Evolutionary conservation across 2,113 vertebrate genomes (phyloP).

Genomic region (Hemiprocne comata): DNA sequence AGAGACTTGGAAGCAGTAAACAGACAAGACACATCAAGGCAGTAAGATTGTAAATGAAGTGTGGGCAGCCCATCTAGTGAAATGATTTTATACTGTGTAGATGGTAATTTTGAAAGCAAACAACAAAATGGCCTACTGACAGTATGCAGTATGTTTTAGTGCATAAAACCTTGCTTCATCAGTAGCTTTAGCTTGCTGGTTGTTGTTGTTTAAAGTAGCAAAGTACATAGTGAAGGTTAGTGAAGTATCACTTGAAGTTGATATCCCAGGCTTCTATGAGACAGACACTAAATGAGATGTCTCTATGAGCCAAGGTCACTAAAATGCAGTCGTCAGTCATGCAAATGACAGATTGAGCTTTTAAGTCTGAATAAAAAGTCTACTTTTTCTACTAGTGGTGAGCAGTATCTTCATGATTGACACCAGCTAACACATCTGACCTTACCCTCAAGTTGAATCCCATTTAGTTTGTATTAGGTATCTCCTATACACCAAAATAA

Average conservation of each 20-base stretch:
- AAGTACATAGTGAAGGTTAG: rapidly evolving
- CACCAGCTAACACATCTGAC: not conserved
- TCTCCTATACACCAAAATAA: not conserved
- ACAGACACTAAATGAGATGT: not conserved
- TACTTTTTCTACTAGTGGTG: not conserved
- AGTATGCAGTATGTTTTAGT: not conserved
- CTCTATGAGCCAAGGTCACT: not conserved
- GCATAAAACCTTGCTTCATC: not conserved
- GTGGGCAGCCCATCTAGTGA: not conserved
- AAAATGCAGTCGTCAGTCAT: not conserved
- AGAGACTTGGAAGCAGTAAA: not conserved
- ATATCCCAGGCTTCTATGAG: not conserved
- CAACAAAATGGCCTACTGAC: not conserved
- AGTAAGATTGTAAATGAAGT: not conserved
- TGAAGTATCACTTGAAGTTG: not conserved
- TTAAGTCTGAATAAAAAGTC: not conserved
- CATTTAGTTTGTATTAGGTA: not conserved
- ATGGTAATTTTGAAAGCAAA: not conserved
- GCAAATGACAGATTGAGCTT: not conserved
- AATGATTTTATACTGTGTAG: not conserved
- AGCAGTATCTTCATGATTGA: not conserved
- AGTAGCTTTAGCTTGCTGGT: not conserved
- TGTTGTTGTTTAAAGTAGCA: not conserved
- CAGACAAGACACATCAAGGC: not conserved
- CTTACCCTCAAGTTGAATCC: not conserved